Base-by-base conservation (phyloP, 2,113 vertebrate genomes). In the Piprites chloris region DNA sequence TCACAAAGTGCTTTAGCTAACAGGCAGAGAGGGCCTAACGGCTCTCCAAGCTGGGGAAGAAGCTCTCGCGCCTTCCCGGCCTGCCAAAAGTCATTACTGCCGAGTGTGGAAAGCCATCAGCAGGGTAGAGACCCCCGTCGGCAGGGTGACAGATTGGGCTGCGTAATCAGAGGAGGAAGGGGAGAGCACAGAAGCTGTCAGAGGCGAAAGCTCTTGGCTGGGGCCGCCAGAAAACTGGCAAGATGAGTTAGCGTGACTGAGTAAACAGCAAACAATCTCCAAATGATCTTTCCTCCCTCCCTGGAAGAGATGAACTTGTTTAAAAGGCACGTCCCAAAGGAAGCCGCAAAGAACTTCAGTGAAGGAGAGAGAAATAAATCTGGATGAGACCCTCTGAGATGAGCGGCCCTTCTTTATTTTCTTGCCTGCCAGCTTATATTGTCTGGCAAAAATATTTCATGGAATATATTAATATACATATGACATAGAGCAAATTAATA, bases 1-100 rank as follows among this genome's bases (percentile, higher is more conserved):
- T 98, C 98, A 98, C 98, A 98, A 99, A 99, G 99, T 98, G 99
- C 99, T 99, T 98, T 97, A 98, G 98, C 99, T 98, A 98, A 98
- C 98, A 98, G 98, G 97, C 97, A 98, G 98, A 97, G 98, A 98
- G 97, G 97, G 97, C 96, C 98, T 95, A 97, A 96, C 94, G 93
- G 97, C 97, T 96, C 97, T 96, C 98, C 80, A 95, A 97, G 97
- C 89, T 97, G 97, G 97, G 97, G 97, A 96, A 97, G 92, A 85
- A 96, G 98, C 95, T 96, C 98, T 98, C 93, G 95, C 95, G 97
- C 98, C 97, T 98, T 97, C 97, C 96, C 95, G 96, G 97, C 98
- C 98, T 99, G 99, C 99, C 99, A 99, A 99, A 98, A 99, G 99
- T 99, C 98, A 99, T 99, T 99, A 99, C 98, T 98, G 98, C 98